These are phyloP conservation scores for Bruchidius siliquastri DNA, from an alignment of 2,888 invertebrate species.

Conservation along the genomic window DNA sequence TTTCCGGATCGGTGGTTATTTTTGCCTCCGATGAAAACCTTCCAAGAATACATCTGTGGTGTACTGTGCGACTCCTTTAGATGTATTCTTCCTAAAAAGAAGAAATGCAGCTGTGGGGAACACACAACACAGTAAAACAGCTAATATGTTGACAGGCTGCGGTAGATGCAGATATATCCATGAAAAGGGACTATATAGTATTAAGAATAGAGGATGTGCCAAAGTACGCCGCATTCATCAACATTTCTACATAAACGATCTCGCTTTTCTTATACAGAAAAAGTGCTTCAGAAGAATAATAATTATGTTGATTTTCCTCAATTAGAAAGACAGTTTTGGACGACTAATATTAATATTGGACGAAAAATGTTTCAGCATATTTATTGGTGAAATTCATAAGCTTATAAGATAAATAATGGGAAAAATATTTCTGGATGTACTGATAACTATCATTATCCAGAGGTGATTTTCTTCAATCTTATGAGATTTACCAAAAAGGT, in stretches of 20 bases:
- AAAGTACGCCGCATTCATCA: neutral
- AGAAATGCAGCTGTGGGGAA: constrained; percentile 41
- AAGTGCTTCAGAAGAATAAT: neutral
- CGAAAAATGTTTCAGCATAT: neutral
- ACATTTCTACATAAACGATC: neutral
- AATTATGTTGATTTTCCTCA: neutral
- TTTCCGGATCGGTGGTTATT: constrained; percentile 37
- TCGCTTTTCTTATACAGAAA: neutral
- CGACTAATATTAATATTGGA: neutral
- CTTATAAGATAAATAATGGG: neutral
- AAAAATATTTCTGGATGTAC: neutral
- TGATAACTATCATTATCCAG: too few species aligned
- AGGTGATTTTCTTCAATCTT: too few species aligned
- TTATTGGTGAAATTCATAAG: neutral
- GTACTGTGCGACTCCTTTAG: constrained; percentile 34
- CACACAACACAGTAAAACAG: neutral
- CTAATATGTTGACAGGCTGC: neutral
- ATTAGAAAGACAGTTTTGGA: neutral
- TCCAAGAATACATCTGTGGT: constrained; percentile 34
- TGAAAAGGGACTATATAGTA: neutral
- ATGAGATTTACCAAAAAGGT: neutral
- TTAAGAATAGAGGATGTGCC: neutral
- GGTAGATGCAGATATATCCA: neutral
- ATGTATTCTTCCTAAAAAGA: constrained; percentile 39
- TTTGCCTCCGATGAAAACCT: constrained; percentile 30